Percentiles rank a stretch among this genome's conserved stretches.
phyloP scores from a whole-genome alignment of 2,797 vertebrate genomes.

The Pantherophis alleghaniensis region DNA sequence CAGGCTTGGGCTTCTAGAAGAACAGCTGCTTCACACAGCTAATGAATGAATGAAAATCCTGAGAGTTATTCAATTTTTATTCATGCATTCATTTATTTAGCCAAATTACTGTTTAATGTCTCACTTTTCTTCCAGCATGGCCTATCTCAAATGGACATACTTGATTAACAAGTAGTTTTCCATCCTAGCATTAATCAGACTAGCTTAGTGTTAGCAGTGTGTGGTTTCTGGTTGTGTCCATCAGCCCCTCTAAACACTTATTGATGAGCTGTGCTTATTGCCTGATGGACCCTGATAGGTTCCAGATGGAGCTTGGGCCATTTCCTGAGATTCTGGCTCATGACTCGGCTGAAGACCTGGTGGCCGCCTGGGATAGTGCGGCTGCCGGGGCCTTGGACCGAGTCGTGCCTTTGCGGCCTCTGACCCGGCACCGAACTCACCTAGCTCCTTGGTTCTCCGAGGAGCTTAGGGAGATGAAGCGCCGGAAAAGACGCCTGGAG shows the following conservation, averaged over 20 bases:
- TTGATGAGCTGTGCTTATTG: conserved; percentile 33
- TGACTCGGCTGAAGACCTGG: too few species aligned
- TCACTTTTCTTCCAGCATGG: background rate
- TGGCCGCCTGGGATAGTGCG: too few species aligned
- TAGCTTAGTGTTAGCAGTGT: background rate
- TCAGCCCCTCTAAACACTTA: conserved; percentile 41
- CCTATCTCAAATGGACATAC: background rate
- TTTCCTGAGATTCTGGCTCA: too few species aligned
- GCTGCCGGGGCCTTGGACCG: too few species aligned
- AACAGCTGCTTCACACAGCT: background rate
- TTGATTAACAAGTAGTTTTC: background rate
- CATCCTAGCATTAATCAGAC: background rate
- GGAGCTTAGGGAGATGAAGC: too few species aligned
- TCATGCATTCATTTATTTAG: background rate
- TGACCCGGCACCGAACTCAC: too few species aligned
- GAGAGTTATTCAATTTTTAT: background rate
- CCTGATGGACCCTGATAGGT: too few species aligned
- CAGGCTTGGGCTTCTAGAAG: background rate
- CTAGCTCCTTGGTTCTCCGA: too few species aligned
- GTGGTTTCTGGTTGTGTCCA: background rate
- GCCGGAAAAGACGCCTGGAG: too few species aligned
- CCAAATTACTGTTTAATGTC: background rate
- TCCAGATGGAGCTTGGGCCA: too few species aligned
- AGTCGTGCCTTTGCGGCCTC: too few species aligned
- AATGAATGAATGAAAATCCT: background rate